These are phyloP conservation scores for Xiphophorus couchianus DNA, from an alignment of 2,113 vertebrate species.

Conservation along the genomic window DNA sequence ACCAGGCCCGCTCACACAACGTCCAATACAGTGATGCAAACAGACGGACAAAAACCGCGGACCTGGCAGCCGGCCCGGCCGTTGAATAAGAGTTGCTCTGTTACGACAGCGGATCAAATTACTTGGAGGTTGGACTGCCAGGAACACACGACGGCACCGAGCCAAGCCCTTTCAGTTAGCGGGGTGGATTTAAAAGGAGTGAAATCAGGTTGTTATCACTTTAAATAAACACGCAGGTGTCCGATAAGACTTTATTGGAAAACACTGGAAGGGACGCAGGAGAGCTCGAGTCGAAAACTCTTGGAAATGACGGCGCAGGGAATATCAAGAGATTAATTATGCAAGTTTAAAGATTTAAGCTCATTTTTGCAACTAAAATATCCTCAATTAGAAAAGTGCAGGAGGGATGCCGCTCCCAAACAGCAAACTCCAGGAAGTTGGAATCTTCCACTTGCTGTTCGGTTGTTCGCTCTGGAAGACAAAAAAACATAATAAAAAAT, in stretches of 20 bases:
- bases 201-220: neutral
- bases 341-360: neutral
- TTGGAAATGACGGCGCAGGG: constrained; percentile 15
- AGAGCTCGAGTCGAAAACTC: neutral
- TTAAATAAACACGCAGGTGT: constrained; percentile 18
- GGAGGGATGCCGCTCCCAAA: constrained; percentile 93
- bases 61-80: neutral
- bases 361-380: neutral
- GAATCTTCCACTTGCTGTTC: constrained; percentile 85
- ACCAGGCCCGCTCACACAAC: constrained; percentile 15
- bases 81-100: constrained; percentile 14
- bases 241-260: constrained; percentile 31
- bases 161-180: constrained; percentile 64
- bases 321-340: neutral
- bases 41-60: constrained; percentile 37
- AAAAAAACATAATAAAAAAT: neutral
- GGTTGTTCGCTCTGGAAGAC: constrained; percentile 55
- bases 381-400: constrained; percentile 85
- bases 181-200: constrained; percentile 2
- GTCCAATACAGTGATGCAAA: constrained; percentile 26
- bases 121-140: constrained; percentile 59
- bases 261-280: constrained; percentile 2
- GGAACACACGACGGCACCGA: constrained; percentile 61
- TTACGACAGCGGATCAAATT: constrained; percentile 52
- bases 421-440: constrained; percentile 91